Evolutionary conservation across 2,888 invertebrate species (phyloP), one percentile per base, ranked within the genome.

Genomic region (Heliconius erato): DNA sequence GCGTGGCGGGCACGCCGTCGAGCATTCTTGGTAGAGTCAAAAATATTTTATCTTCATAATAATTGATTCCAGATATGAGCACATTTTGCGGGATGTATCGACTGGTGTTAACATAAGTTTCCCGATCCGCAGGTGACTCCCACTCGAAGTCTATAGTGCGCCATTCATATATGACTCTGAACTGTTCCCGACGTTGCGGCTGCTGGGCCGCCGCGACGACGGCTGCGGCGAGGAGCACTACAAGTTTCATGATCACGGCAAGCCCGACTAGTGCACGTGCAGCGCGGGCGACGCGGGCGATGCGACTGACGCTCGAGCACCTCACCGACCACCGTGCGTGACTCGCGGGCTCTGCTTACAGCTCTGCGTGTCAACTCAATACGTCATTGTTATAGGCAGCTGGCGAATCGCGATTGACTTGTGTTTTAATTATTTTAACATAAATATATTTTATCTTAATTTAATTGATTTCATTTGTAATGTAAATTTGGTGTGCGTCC

Each of bases 121-220:
- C 93, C 85, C 96, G 96, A 28, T 95, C 94, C 85, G 95, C 96
- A 77, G 96, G 96, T 84, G 95, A 95, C 65, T 96, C 96, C 97
- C 97, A 98, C 54, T 96, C 96, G 92, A 97, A 97, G 89, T 98
- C 97, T 85, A 98, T 94, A 85, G 96, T 96, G 89, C 96, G 97
- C 98, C 98, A 98, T 93, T 98, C 97, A 92, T 97, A 97, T 83
- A 97, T 96, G 59, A 97, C 97, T 83, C 96, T 96, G 91, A 98
- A 97, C 89, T 97, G 97, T 89, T 96, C 95, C 82, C 95, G 94
- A 82, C 93, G 91, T 11, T 93, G 91, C 14, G 88, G 88, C n/a
- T 93, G 92, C 86, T 94, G 93, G 86, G 94, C 94, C 90, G 93
- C 92, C 90, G 93, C 94, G 90, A 90, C 89, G 87, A 93, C 94